Base-by-base conservation (phyloP, 1,140 invertebrate species). In the Zaprionus davidi region DNA sequence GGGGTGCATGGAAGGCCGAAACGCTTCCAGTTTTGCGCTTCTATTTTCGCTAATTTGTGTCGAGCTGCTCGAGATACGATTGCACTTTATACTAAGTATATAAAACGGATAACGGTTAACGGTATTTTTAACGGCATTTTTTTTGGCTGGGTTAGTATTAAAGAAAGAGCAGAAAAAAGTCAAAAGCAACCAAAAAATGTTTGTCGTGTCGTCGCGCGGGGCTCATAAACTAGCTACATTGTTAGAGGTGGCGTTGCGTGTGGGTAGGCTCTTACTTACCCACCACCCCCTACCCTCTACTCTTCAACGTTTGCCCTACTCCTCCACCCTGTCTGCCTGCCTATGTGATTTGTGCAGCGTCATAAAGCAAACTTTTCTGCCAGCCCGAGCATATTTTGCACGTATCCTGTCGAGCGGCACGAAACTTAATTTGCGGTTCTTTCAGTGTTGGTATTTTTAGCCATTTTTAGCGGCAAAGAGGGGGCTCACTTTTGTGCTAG, bases 201-300 rank as follows among this genome's bases (percentile, higher is more conserved):
- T 88, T 78, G 80, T 84, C 74, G 81, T 87, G 84, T 90, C 36
- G 41, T 46, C 65, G 62, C 53, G 68, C 58, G 68, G 51, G 66
- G 55, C 64, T 74, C 69, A 78, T 82, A 79, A 79, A 74, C 26
- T 71, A 41, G 77, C 72, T 74, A 74, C 79, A 66, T 80, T 86
- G 82, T 86, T 79, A 49, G 36, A 34, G 31, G 31, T 67, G 34
- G 15, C 22, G 34, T 69, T 57, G 70, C 49, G 82, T 71, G 55
- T 81, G 5, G 41, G 41, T 7, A 46, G 31, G 9, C 31, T 34
- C 31, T 34, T 34, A 34, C 31, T 3, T 31, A 31, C 4, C n/a
- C 7, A 2, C n/a, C n/a, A 6, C 7, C 38, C 38, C 12, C 13
- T 15, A 41, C 38, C 7, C 9, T 1, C 3, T 34, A 34, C 31